These are phyloP conservation scores for Porites lutea DNA, from an alignment of 64 coral and sea anemone genomes.

Conservation along the genomic window DNA sequence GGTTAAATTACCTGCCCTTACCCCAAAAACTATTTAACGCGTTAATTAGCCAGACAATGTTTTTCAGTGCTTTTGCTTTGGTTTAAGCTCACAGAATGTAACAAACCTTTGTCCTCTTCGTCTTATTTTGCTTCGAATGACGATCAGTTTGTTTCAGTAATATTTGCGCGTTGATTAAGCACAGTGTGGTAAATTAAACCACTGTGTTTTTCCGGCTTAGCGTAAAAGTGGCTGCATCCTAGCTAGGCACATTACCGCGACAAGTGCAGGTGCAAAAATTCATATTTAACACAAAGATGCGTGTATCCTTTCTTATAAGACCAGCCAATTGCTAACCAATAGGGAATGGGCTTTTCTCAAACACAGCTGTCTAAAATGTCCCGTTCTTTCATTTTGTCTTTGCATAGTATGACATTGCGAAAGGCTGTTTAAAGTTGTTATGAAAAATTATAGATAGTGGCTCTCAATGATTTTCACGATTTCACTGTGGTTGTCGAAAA, in stretches of 20 bases:
- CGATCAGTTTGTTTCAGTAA: not conserved
- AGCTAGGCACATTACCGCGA: not conserved
- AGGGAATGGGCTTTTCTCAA: not conserved
- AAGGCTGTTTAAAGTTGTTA: not conserved
- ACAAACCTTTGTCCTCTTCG: not conserved
- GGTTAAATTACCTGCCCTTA: too few species aligned
- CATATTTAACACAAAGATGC: not conserved
- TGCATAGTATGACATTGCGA: not conserved
- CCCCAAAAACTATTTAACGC: too few species aligned
- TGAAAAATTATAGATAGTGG: not conserved
- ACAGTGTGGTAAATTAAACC: not conserved
- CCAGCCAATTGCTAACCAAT: slow-evolving; percentile 1
- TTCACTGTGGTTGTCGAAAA: too few species aligned
- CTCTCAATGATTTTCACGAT: not conserved
- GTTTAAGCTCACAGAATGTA: not conserved
- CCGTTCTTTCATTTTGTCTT: not conserved
- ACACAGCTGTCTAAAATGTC: slow-evolving; percentile 21
- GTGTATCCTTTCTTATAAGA: not conserved
- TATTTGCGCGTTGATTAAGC: not conserved
- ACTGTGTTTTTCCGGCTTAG: not conserved
- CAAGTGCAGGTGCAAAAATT: slow-evolving; percentile 14
- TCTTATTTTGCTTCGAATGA: not conserved
- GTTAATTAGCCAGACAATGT: not conserved
- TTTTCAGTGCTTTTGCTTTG: not conserved
- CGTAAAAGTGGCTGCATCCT: not conserved